Evolutionary conservation across 1,140 invertebrate species (phyloP).

Genomic region (Carposina sasakii): DNA sequence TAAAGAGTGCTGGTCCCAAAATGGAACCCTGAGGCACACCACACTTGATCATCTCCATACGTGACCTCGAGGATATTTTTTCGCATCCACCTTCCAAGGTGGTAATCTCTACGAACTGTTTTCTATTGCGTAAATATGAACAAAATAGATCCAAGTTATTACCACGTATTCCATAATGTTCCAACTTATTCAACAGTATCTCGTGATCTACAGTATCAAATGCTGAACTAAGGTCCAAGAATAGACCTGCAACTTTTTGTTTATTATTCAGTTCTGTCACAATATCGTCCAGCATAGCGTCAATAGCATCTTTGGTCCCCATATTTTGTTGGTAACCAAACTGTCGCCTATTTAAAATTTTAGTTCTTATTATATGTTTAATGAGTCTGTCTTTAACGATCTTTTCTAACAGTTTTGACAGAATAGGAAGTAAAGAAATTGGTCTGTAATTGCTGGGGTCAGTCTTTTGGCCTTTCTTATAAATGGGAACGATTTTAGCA

Average conservation of each 20-base stretch:
- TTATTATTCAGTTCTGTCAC: slow-evolving; percentile 10
- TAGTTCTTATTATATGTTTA: not conserved
- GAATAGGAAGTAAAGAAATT: slow-evolving; percentile 9
- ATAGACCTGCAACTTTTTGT: slow-evolving; percentile 8
- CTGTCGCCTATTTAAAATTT: slow-evolving; percentile 8
- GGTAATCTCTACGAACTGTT: no score
- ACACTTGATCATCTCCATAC: no score
- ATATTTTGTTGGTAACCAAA: slow-evolving; percentile 10
- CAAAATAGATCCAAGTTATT: slow-evolving; percentile 3
- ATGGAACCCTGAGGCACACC: slow-evolving; percentile 1
- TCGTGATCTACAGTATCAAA: slow-evolving; percentile 17
- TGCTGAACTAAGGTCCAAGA: slow-evolving; percentile 14
- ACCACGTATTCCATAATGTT: slow-evolving; percentile 14
- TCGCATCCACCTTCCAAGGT: no score
- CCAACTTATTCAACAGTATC: slow-evolving; percentile 6
- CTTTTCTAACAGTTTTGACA: slow-evolving; percentile 17
- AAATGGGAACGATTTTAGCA: slow-evolving; percentile 14
- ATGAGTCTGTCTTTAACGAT: slow-evolving; percentile 10
- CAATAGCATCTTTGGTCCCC: slow-evolving; percentile 5
- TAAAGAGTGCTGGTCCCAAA: slow-evolving; percentile 6
- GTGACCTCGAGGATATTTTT: no score
- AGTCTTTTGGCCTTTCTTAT: slow-evolving; percentile 10
- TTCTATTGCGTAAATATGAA: slow-evolving; percentile 14
- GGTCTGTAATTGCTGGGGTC: slow-evolving; percentile 15
- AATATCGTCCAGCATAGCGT: slow-evolving; percentile 4